Percentiles rank a stretch among this genome's conserved stretches.
Conservation (phyloP, 2,113 vertebrate species). For the Leucopsar rothschildi region DNA sequence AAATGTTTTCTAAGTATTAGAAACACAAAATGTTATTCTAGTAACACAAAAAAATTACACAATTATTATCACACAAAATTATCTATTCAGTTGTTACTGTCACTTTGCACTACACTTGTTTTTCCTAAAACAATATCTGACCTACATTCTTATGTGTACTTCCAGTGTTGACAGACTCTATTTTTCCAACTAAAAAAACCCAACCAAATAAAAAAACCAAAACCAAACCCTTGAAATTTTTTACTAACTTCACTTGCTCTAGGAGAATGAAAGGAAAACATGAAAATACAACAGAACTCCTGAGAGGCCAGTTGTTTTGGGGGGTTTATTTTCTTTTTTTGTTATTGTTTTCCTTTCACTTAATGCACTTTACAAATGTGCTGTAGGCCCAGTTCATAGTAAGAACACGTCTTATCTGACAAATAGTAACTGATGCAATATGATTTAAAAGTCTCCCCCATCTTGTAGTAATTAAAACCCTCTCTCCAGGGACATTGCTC, state of each 20-base stretch:
- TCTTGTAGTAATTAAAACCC: slow-evolving; percentile 2
- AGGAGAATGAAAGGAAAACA: background rate
- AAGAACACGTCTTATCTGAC: background rate
- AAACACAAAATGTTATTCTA: no score
- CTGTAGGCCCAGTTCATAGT: background rate
- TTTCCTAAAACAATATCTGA: background rate
- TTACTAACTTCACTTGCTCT: background rate
- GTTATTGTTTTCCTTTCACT: background rate
- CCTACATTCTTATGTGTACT: background rate
- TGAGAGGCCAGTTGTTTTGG: background rate
- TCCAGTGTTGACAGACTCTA: background rate
- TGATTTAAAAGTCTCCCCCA: background rate
- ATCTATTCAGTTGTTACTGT: background rate
- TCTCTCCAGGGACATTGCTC: background rate
- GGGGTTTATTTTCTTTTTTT: background rate
- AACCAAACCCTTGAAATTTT: background rate
- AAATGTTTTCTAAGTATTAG: background rate
- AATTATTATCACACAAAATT: background rate
- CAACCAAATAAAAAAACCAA: background rate
- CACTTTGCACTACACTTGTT: background rate
- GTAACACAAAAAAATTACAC: no score
- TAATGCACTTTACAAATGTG: background rate
- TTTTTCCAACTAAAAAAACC: background rate
- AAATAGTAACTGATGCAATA: background rate
- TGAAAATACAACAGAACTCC: background rate